A percentile compares a stretch with the other conserved stretches of the same genome.
Evolutionary conservation across 2,113 vertebrate species (phyloP).

Genomic region (Cephalopterus ornatus): DNA sequence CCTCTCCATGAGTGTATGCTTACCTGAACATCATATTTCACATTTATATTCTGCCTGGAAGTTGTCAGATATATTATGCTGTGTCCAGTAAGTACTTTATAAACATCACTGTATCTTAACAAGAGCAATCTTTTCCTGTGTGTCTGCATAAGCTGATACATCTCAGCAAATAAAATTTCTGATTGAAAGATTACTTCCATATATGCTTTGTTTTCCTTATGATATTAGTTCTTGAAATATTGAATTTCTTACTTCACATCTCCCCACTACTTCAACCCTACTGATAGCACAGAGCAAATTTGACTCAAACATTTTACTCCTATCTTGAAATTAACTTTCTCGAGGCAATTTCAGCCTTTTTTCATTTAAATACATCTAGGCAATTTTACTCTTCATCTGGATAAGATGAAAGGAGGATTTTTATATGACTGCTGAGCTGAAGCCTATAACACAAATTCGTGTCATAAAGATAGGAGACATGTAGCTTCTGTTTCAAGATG

Average conservation of each 20-base stretch:
- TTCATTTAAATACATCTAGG: not conserved
- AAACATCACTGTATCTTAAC: not conserved
- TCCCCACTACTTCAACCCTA: not conserved
- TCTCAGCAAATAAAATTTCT: conserved; percentile 4
- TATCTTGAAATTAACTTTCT: conserved; percentile 46
- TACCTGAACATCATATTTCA: not conserved
- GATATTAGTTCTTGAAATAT: conserved; percentile 19
- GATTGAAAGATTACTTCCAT: conserved; percentile 2
- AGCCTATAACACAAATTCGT: not conserved
- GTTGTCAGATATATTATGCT: not conserved
- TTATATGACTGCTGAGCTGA: not conserved
- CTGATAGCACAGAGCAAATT: conserved; percentile 3
- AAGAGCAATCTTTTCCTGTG: not conserved
- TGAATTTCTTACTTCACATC: not conserved
- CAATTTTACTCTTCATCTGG: conserved; percentile 15
- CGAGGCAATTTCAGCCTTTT: not conserved
- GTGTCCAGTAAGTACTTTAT: not conserved
- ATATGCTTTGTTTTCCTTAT: conserved; percentile 22
- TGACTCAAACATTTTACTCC: not conserved
- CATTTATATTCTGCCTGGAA: not conserved
- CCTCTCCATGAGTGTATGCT: not conserved
- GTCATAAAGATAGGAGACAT: not conserved
- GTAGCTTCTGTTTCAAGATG: not conserved
- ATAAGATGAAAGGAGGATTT: not conserved
- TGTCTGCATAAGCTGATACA: not conserved